Conservation (phyloP, 2,888 invertebrate species). For the Geophilus truncorum region DNA sequence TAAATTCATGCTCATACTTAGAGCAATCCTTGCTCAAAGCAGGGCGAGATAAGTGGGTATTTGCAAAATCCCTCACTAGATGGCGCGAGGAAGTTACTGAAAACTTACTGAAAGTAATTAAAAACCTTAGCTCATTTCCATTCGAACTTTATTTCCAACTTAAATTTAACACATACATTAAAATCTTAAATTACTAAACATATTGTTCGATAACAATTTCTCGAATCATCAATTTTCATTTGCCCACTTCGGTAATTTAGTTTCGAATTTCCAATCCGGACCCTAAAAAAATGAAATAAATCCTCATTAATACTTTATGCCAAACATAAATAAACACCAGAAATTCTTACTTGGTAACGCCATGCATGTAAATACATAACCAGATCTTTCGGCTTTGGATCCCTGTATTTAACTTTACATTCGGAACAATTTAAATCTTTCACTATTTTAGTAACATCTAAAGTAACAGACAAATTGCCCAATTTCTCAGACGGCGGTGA, state of each 20-base stretch:
- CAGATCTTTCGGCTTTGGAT: slow-evolving; percentile 84
- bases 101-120: no score
- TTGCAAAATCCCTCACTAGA: no score
- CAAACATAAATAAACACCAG: background rate
- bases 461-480: slow-evolving; percentile 48
- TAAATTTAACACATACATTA: background rate
- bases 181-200: background rate
- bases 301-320: background rate
- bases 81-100: no score
- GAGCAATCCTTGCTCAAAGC: no score
- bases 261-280: slow-evolving; percentile 90
- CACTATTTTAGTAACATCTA: slow-evolving; percentile 60
- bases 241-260: slow-evolving; percentile 89
- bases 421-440: slow-evolving; percentile 82
- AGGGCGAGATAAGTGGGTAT: no score
- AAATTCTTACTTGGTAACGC: slow-evolving; percentile 44
- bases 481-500: no score
- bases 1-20: no score
- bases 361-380: slow-evolving; percentile 91
- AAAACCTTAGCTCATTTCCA: no score
- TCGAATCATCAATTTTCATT: slow-evolving; percentile 43
- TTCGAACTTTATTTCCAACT: background rate
- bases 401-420: slow-evolving; percentile 84
- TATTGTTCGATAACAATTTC: slow-evolving; percentile 46
- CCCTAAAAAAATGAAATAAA: slow-evolving; percentile 58